Conservation (phyloP, 2,113 vertebrate species). For the Engraulis encrasicolus region DNA sequence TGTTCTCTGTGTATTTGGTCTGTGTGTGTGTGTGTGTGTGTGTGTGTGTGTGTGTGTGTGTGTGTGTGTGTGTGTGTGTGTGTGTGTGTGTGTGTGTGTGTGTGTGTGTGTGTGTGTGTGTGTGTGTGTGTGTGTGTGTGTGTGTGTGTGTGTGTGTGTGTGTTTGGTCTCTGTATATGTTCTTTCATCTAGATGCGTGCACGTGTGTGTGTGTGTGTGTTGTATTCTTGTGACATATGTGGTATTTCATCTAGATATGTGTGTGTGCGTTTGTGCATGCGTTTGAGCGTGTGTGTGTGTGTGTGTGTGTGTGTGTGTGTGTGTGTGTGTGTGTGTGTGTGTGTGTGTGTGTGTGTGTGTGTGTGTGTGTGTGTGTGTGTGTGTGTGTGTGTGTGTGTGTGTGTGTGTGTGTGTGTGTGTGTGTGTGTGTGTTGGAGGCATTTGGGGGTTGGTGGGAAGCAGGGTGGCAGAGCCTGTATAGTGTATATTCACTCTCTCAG, state of each 20-base stretch:
- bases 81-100: neutral
- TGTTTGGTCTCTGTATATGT: neutral
- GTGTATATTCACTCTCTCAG: neutral
- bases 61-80: neutral
- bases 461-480: too few species aligned
- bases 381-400: neutral
- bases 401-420: neutral
- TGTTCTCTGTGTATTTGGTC: too few species aligned
- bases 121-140: neutral
- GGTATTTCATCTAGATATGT: too few species aligned
- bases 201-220: too few species aligned
- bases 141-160: neutral
- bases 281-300: neutral
- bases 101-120: neutral
- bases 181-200: too few species aligned
- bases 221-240: neutral
- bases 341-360: constrained; percentile 2
- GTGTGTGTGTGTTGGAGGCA: neutral
- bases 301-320: neutral
- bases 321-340: neutral
- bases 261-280: neutral
- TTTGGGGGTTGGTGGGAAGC: too few species aligned
- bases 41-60: too few species aligned
- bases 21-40: too few species aligned
- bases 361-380: neutral